Evolutionary conservation across 35 echinoderm and acorn worm genomes (phyloP).

Genomic region (Nesometra sesokonis): DNA sequence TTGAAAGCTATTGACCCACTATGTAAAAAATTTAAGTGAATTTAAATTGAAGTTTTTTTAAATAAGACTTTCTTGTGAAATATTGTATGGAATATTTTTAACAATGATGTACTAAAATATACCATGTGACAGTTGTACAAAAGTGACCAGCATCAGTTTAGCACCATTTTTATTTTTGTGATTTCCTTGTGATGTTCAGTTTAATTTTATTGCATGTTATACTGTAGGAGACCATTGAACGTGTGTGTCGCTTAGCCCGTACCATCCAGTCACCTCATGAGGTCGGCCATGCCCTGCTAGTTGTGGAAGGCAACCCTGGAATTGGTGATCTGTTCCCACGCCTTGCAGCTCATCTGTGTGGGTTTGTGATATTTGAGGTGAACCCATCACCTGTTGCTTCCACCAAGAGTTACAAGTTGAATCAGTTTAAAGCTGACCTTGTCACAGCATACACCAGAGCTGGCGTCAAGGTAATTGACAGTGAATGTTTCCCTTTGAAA

Average conservation of each 20-base stretch:
- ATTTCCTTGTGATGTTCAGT: too few relatives aligned
- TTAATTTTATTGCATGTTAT: background rate
- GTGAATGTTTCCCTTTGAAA: too few relatives aligned
- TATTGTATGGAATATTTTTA: too few relatives aligned
- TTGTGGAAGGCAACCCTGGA: slow-evolving; percentile 74
- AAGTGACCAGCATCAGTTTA: too few relatives aligned
- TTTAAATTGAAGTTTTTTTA: too few relatives aligned
- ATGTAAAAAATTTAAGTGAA: too few relatives aligned
- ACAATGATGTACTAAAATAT: too few relatives aligned
- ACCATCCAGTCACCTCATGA: slow-evolving; percentile 96
- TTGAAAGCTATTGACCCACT: too few relatives aligned
- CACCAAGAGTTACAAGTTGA: slow-evolving; percentile 46
- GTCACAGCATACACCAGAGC: slow-evolving; percentile 84
- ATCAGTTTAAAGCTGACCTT: slow-evolving; percentile 88
- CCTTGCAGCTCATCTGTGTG: slow-evolving; percentile 67
- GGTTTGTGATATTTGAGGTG: slow-evolving; percentile 76
- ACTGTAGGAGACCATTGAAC: slow-evolving; percentile 85
- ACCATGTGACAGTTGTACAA: background rate
- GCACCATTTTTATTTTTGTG: background rate
- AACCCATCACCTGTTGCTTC: slow-evolving; percentile 69
- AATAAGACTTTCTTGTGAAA: too few relatives aligned
- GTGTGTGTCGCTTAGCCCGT: slow-evolving; percentile 74
- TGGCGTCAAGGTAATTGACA: slow-evolving; percentile 60
- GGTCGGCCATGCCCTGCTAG: slow-evolving; percentile 68
- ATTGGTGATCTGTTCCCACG: slow-evolving; percentile 50